Conservation (phyloP, 1,140 invertebrate genomes). For the Penaeus indicus region DNA sequence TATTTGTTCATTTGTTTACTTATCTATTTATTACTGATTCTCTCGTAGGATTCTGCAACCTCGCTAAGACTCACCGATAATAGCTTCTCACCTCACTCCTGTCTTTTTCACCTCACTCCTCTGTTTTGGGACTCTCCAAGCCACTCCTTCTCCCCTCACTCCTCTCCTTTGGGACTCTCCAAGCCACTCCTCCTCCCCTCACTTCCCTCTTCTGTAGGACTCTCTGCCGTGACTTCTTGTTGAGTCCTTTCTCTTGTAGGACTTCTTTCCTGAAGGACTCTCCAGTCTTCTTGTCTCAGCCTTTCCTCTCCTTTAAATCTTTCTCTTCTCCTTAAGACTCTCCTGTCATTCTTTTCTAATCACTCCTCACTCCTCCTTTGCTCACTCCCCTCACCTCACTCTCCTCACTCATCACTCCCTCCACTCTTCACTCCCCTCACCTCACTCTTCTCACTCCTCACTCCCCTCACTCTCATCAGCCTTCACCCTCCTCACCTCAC, state of each 20-base stretch:
- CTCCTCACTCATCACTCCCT: neutral
- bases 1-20: too few relatives aligned
- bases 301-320: neutral
- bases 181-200: neutral
- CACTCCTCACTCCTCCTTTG: neutral
- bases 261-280: neutral
- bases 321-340: neutral
- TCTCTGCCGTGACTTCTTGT: neutral
- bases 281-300: too few relatives aligned
- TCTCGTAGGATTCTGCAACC: too few relatives aligned
- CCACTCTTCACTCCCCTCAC: neutral
- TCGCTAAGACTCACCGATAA: too few relatives aligned
- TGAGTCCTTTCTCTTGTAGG: neutral
- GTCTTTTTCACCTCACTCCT: too few relatives aligned
- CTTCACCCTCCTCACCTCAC: neutral
- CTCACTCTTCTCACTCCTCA: neutral
- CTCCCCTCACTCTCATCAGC: too few relatives aligned
- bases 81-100: too few relatives aligned
- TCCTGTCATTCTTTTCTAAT: neutral
- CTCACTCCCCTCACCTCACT: neutral
- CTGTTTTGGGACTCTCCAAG: too few relatives aligned
- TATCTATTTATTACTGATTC: too few relatives aligned
- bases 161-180: too few relatives aligned
- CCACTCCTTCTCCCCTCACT: neutral
- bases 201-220: neutral